A percentile compares a stretch with the other conserved stretches of the same genome.
Conservation (phyloP, 2,888 invertebrate genomes). For the Bhutanitis thaidina region DNA sequence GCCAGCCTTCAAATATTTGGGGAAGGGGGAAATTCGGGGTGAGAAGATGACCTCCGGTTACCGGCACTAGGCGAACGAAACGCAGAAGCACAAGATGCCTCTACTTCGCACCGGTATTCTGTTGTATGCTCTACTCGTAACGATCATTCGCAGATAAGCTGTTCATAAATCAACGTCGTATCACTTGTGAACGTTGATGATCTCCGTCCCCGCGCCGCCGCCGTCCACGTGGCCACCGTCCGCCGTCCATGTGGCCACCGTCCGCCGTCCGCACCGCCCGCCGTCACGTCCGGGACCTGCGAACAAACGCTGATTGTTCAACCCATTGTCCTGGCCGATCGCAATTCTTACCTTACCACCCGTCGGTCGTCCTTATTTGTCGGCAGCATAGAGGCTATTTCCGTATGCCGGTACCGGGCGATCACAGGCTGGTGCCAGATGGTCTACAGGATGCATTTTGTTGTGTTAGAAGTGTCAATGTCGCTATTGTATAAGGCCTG, state of each 20-base stretch:
- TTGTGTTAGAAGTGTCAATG: slow-evolving; percentile 24
- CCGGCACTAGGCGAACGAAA: too few relatives aligned
- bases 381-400: not conserved
- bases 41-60: too few relatives aligned
- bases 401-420: not conserved
- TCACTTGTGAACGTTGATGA: not conserved
- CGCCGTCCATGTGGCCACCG: not conserved
- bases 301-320: slow-evolving; percentile 48
- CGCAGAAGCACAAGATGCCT: too few relatives aligned
- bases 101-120: too few relatives aligned
- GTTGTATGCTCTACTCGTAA: too few relatives aligned
- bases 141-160: too few relatives aligned
- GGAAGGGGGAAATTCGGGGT: too few relatives aligned
- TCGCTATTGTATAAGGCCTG: slow-evolving; percentile 24
- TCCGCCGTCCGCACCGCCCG: not conserved
- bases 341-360: not conserved
- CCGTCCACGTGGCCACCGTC: not conserved
- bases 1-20: too few relatives aligned
- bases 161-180: not conserved
- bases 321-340: slow-evolving; percentile 34
- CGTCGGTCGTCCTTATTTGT: not conserved
- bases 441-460: slow-evolving; percentile 27
- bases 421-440: slow-evolving; percentile 31
- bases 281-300: slow-evolving; percentile 33
- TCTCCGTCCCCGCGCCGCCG: not conserved